Conservation (phyloP, 2,888 invertebrate genomes). For the Callosobruchus maculatus region DNA sequence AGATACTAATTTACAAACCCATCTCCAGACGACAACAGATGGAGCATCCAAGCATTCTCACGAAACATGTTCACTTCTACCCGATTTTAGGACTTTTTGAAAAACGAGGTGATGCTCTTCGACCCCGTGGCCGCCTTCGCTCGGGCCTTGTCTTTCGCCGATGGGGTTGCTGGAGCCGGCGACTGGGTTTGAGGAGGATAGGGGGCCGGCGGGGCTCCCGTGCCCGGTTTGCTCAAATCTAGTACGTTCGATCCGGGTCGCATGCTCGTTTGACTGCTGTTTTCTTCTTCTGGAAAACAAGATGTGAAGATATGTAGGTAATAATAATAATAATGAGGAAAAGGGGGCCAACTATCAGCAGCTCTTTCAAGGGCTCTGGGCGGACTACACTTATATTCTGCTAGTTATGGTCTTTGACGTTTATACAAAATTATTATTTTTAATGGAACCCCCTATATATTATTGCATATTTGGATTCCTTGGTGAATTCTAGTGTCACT, state of each 20-base stretch:
- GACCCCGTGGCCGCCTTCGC: conserved; percentile 76
- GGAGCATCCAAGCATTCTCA: neutral
- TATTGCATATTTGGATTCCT: too few species aligned
- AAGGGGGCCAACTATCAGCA: too few species aligned
- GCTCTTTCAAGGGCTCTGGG: too few species aligned
- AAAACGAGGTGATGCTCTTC: conserved; percentile 77
- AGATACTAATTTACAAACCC: neutral
- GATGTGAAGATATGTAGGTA: conserved; percentile 37
- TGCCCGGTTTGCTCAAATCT: conserved; percentile 47
- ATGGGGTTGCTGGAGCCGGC: conserved; percentile 33
- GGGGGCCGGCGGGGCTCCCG: conserved; percentile 37
- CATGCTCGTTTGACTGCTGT: conserved; percentile 34
- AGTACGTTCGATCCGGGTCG: conserved; percentile 43
- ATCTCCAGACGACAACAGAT: neutral
- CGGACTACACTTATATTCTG: too few species aligned
- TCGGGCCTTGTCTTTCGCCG: conserved; percentile 71
- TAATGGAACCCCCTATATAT: too few species aligned
- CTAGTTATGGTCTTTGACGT: too few species aligned
- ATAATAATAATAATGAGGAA: too few species aligned
- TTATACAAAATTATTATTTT: too few species aligned
- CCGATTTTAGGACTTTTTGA: conserved; percentile 57
- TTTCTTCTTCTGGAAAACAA: conserved; percentile 33
- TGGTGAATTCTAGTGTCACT: too few species aligned
- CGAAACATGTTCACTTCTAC: neutral
- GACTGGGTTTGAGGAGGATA: conserved; percentile 34